These are phyloP conservation scores for Meta bourneti DNA, from an alignment of 2,888 invertebrate genomes.

Conservation along the genomic window DNA sequence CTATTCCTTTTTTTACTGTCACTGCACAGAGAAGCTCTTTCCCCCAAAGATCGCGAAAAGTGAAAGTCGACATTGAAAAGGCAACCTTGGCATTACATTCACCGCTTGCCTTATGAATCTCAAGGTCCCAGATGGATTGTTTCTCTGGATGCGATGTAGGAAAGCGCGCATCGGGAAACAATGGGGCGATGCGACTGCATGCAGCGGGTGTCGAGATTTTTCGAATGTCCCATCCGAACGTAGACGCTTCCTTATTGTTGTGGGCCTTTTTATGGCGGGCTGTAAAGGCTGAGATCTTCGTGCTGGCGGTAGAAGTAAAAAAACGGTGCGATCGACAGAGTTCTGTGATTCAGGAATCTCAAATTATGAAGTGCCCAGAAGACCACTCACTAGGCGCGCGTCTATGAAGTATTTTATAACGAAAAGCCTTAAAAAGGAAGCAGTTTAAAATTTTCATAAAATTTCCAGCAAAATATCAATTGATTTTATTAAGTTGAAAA, in stretches of 20 bases:
- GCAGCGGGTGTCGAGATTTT: too few relatives aligned
- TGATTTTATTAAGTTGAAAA: too few relatives aligned
- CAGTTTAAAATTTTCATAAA: too few relatives aligned
- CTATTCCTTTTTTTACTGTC: background rate
- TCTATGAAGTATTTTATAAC: too few relatives aligned
- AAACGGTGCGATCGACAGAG: background rate
- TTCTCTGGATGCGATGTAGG: background rate
- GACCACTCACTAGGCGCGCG: too few relatives aligned
- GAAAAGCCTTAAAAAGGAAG: too few relatives aligned
- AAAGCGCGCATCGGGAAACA: background rate
- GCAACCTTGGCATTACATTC: background rate
- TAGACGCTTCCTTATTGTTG: background rate
- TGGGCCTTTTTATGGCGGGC: background rate
- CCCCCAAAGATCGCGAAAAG: background rate
- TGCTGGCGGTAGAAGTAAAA: background rate
- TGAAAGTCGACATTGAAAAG: background rate
- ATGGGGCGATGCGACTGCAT: background rate
- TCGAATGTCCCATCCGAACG: background rate
- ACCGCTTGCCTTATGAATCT: background rate
- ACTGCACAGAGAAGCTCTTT: background rate
- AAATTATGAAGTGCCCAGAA: too few relatives aligned
- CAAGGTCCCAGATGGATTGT: background rate
- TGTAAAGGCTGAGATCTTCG: background rate
- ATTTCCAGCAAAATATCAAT: too few relatives aligned
- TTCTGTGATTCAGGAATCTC: too few relatives aligned